These are phyloP conservation scores for Anniella stebbinsi DNA, from an alignment of 2,797 vertebrate species.

Conservation along the genomic window DNA sequence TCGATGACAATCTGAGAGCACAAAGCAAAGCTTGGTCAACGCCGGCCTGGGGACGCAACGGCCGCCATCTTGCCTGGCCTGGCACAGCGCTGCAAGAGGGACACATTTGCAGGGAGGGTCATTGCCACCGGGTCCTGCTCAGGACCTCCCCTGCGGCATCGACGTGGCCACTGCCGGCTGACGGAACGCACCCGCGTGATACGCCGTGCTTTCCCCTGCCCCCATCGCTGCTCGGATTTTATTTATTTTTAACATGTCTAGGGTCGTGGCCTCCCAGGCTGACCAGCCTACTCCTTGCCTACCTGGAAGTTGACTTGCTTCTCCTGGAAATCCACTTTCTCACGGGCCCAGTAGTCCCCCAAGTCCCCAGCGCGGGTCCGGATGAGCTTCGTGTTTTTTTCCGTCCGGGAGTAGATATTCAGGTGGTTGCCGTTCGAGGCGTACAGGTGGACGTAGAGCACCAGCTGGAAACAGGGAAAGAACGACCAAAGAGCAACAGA, in stretches of 20 bases:
- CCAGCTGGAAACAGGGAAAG: conserved; percentile 78
- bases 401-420: conserved; percentile 55
- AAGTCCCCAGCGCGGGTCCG: conserved; percentile 82
- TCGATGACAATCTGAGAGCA: conserved; percentile 85
- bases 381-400: conserved; percentile 57
- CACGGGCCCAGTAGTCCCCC: conserved; percentile 89
- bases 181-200: neutral
- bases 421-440: conserved; percentile 81
- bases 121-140: neutral
- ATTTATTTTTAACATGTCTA: too few species aligned
- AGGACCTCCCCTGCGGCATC: too few species aligned
- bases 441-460: conserved; percentile 90
- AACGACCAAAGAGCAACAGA: neutral
- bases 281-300: neutral
- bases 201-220: neutral
- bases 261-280: too few species aligned
- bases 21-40: rapidly evolving
- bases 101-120: neutral
- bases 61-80: neutral
- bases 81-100: neutral
- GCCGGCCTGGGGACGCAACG: rapidly evolving
- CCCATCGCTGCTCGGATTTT: neutral
- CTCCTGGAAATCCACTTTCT: conserved; percentile 82
- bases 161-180: too few species aligned
- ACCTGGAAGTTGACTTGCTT: conserved; percentile 81